A percentile compares a stretch with the other conserved stretches of the same genome.
Conservation (phyloP, 2,113 vertebrate genomes). For the Xyliphius kryptos region DNA sequence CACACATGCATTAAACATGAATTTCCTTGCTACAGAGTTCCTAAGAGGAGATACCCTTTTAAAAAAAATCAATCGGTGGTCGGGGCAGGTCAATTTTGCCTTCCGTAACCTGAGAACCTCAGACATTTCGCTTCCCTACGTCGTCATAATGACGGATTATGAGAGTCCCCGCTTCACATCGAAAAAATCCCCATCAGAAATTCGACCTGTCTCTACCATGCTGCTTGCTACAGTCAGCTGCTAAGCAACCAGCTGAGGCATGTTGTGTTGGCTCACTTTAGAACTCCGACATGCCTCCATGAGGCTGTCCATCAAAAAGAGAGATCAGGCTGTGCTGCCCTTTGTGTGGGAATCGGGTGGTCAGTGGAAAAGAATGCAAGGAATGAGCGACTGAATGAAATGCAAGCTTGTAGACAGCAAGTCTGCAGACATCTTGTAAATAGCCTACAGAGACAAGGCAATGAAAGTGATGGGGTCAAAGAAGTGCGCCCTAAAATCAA, state of each 20-base stretch:
- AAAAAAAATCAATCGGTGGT: conserved; percentile 17
- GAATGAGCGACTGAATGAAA: conserved; percentile 51
- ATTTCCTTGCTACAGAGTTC: background rate
- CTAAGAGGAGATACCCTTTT: conserved; percentile 4
- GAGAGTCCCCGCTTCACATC: too few relatives aligned
- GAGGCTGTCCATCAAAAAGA: conserved; percentile 33
- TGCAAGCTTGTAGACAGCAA: conserved; percentile 10
- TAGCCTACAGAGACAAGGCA: conserved; percentile 3
- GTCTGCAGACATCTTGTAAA: conserved; percentile 16
- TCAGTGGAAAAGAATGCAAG: conserved; percentile 55
- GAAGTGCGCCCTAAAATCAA: conserved; percentile 12
- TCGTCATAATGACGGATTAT: too few relatives aligned
- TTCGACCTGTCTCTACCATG: conserved; percentile 28
- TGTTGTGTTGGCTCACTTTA: conserved; percentile 33
- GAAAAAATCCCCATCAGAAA: conserved; percentile 29
- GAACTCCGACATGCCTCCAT: conserved; percentile 10
- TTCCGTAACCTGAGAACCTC: conserved; percentile 20
- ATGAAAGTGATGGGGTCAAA: conserved; percentile 6
- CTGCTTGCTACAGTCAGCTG: conserved; percentile 44
- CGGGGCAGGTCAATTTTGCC: conserved; percentile 35
- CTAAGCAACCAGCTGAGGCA: conserved; percentile 51
- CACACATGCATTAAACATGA: background rate
- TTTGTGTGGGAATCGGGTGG: conserved; percentile 25
- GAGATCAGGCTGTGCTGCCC: conserved; percentile 23
- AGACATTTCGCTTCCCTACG: background rate